These are phyloP conservation scores for Spodoptera picta DNA, from an alignment of 2,888 invertebrate genomes.

Conservation along the genomic window DNA sequence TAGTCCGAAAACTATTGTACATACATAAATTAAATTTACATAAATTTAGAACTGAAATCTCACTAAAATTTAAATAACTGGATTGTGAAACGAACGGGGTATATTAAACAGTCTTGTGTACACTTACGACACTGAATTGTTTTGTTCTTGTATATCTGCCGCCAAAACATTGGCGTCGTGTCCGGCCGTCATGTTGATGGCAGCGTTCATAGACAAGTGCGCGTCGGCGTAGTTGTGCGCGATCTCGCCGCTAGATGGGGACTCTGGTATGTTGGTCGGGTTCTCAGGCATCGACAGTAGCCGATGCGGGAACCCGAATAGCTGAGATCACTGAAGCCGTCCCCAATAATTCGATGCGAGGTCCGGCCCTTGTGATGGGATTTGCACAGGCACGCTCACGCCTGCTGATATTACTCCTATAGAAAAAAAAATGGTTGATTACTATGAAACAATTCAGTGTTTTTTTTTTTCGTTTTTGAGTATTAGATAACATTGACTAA, in stretches of 20 bases:
- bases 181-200: conserved; percentile 87
- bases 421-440: conserved; percentile 69
- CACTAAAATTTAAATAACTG: conserved; percentile 57
- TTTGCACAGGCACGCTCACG: conserved; percentile 97
- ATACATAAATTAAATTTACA: conserved; percentile 61
- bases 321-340: conserved; percentile 97
- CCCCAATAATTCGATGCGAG: conserved; percentile 96
- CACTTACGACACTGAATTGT: conserved; percentile 80
- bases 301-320: conserved; percentile 95
- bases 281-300: conserved; percentile 91
- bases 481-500: no score
- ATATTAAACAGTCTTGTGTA: conserved; percentile 54
- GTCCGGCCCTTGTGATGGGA: conserved; percentile 95
- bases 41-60: conserved; percentile 68
- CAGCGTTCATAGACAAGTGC: conserved; percentile 82
- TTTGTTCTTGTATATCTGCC: conserved; percentile 77
- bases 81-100: conserved; percentile 39
- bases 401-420: conserved; percentile 97
- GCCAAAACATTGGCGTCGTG: conserved; percentile 84
- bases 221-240: conserved; percentile 86
- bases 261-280: conserved; percentile 83
- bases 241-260: conserved; percentile 84
- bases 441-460: conserved; percentile 36
- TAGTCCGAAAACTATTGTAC: conserved; percentile 52
- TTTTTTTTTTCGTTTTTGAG: background rate